Conservation (phyloP, 1,140 invertebrate genomes). For the Delia radicum region DNA sequence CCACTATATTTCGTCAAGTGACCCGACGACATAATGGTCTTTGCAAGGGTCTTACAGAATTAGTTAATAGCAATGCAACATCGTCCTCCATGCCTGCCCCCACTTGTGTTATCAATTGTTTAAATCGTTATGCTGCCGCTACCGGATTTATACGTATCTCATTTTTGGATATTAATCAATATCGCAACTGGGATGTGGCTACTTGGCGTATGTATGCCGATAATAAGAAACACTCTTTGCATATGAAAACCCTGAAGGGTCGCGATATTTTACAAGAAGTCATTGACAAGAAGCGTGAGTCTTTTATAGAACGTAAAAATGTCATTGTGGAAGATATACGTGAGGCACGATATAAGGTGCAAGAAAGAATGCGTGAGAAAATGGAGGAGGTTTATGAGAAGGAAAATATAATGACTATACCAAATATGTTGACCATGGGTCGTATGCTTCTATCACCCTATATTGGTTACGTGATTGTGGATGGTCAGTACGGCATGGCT, state of each 20-base stretch:
- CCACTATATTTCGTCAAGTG: slow-evolving; percentile 46
- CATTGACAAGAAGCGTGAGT: slow-evolving; percentile 62
- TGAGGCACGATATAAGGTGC: slow-evolving; percentile 66
- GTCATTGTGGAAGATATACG: slow-evolving; percentile 67
- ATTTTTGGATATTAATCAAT: slow-evolving; percentile 48
- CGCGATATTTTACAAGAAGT: slow-evolving; percentile 59
- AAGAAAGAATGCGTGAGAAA: slow-evolving; percentile 63
- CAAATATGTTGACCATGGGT: slow-evolving; percentile 83
- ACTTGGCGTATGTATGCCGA: slow-evolving; percentile 46
- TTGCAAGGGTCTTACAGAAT: slow-evolving; percentile 40
- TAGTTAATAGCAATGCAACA: slow-evolving; percentile 38
- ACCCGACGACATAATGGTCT: slow-evolving; percentile 38
- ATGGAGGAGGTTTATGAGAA: slow-evolving; percentile 70
- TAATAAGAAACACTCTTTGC: slow-evolving; percentile 47
- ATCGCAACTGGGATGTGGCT: slow-evolving; percentile 47
- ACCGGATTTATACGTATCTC: slow-evolving; percentile 51
- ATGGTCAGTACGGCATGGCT: slow-evolving; percentile 73
- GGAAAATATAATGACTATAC: slow-evolving; percentile 92
- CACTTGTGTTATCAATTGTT: slow-evolving; percentile 43
- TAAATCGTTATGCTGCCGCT: slow-evolving; percentile 49
- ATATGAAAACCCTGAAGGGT: slow-evolving; percentile 53
- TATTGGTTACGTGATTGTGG: slow-evolving; percentile 78
- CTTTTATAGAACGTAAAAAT: slow-evolving; percentile 64
- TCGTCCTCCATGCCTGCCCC: background rate
- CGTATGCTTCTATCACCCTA: slow-evolving; percentile 84